phyloP scores from a whole-genome alignment of 2,888 invertebrate species.

The Teleogryllus oceanicus region DNA sequence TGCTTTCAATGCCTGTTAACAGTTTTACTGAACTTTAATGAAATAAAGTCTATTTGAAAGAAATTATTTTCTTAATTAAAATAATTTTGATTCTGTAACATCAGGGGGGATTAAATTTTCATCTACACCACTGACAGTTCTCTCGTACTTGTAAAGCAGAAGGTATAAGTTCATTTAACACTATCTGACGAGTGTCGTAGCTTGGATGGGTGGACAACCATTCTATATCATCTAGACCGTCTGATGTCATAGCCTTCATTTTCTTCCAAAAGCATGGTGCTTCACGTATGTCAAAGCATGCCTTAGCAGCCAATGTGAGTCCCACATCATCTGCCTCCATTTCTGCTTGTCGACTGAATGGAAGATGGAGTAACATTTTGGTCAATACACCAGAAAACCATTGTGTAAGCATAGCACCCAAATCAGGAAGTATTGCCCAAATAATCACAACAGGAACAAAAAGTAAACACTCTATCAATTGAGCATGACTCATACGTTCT shows the following conservation, averaged over 20 bases:
- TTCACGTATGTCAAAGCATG: slow-evolving; percentile 55
- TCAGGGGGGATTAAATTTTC: no score
- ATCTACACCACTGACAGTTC: slow-evolving; percentile 34
- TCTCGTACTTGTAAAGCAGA: slow-evolving; percentile 45
- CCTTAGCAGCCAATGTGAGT: slow-evolving; percentile 55
- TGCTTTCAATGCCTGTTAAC: no score
- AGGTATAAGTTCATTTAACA: slow-evolving; percentile 48
- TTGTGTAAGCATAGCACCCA: slow-evolving; percentile 50
- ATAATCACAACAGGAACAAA: slow-evolving; percentile 49
- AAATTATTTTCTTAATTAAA: no score
- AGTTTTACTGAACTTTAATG: no score
- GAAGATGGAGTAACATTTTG: slow-evolving; percentile 50
- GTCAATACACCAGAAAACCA: slow-evolving; percentile 49
- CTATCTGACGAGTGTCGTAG: slow-evolving; percentile 48
- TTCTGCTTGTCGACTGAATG: slow-evolving; percentile 55
- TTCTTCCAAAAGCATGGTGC: slow-evolving; percentile 55
- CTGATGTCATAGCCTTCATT: slow-evolving; percentile 45
- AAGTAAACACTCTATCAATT: slow-evolving; percentile 45
- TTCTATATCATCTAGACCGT: slow-evolving; percentile 44
- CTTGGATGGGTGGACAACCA: slow-evolving; percentile 57
- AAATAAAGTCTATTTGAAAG: no score
- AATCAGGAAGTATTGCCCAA: slow-evolving; percentile 57
- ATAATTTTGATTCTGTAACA: no score
- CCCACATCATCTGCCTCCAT: slow-evolving; percentile 59
- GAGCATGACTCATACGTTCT: slow-evolving; percentile 51